Conservation (phyloP, 2,888 invertebrate genomes). For the Epistrophe grossulariae region DNA sequence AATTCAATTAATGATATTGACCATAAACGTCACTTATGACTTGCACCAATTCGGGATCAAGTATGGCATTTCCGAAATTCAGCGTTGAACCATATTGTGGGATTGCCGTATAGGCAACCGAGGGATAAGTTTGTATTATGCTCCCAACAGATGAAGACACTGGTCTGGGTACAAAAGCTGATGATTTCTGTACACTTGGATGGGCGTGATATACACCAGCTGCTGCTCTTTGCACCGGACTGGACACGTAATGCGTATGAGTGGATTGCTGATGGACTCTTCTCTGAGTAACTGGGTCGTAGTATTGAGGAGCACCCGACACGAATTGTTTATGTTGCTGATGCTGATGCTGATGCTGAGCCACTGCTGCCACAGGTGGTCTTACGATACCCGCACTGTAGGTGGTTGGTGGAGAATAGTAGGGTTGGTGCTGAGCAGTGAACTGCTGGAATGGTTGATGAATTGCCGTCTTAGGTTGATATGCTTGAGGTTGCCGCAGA, state of each 20-base stretch:
- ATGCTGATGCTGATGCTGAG: not conserved
- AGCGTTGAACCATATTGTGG: conserved; percentile 55
- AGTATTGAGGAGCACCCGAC: conserved; percentile 13
- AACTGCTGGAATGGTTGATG: conserved; percentile 47
- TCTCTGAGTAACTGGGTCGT: conserved; percentile 43
- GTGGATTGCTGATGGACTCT: conserved; percentile 48
- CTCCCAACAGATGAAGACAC: conserved; percentile 41
- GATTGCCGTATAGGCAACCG: conserved; percentile 47
- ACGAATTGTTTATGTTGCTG: conserved; percentile 26
- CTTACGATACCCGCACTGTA: not conserved
- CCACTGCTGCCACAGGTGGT: conserved; percentile 12
- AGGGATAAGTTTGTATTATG: conserved; percentile 64
- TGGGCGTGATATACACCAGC: conserved; percentile 27
- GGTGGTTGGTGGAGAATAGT: not conserved
- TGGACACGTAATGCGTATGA: conserved; percentile 32
- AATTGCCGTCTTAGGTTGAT: conserved; percentile 59
- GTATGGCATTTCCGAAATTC: conserved; percentile 41
- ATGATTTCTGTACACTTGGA: conserved; percentile 43
- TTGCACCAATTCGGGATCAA: conserved; percentile 58
- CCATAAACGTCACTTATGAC: conserved; percentile 51
- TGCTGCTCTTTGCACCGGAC: conserved; percentile 30
- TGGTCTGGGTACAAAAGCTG: conserved; percentile 21
- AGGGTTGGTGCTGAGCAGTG: conserved; percentile 41
- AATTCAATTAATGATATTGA: conserved; percentile 22
- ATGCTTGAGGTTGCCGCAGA: conserved; percentile 58